Base-by-base conservation (phyloP, 1,140 invertebrate genomes). In the Bombus pyrosoma region DNA sequence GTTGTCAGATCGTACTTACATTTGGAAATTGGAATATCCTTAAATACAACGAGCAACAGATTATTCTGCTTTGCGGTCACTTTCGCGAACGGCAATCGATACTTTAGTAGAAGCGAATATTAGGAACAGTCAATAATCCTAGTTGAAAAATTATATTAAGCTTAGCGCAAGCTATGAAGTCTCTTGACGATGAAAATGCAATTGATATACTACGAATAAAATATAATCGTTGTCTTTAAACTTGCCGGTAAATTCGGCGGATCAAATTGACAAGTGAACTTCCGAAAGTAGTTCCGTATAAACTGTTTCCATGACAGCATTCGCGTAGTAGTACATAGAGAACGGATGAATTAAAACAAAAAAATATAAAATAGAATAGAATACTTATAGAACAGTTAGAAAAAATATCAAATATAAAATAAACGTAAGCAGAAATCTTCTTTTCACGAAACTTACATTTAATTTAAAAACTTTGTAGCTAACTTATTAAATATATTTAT, bases 281-380 rank as follows among this genome's bases (percentile, higher is more conserved):
- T 93, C 88, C 91, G 91, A 91, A 92, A 93, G 87, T 92, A 92
- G 92, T 92, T 89, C 92, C 90, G 37, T 86, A 87, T 92, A 91
- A 92, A 92, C 91, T 83, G 91, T 93, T 92, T 83, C 91, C 81
- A 91, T 90, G 86, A 85, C 66, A 86, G 86, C 91, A 64, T 81
- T 78, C 84, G 85, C 90, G 87, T 43, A 89, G 91, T 90, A 82
- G 87, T 90, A 90, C 12, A 68, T 34, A 25, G 12, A 37, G 41
- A 47, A 68, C 22, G 25, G 71, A 69, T 28, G n/a, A 59, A 57
- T 12, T 74, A 59, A 76, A 83, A 76, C 43, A 82, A 43, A 62
- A 28, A 62, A 68, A 41, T 64, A 39, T 68, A 69, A 69, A 28
- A 39, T 71, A 71, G 25, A 39, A 13, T 37, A 13, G 68, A 39